Base-by-base conservation (phyloP, 1,140 invertebrate genomes). In the Macrocentrus cingulum region DNA sequence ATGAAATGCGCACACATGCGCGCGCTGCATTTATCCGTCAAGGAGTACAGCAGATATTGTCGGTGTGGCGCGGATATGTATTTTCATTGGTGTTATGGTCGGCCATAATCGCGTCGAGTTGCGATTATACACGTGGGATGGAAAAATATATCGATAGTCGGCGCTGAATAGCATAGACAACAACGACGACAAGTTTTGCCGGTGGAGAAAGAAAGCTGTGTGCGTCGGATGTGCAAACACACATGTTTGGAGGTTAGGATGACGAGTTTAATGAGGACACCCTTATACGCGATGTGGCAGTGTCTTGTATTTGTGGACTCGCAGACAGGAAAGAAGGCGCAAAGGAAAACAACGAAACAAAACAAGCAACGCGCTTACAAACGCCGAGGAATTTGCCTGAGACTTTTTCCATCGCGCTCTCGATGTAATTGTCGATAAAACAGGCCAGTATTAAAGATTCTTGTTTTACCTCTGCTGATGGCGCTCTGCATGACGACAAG, bases 121-220 rank as follows among this genome's bases (percentile, higher is more conserved):
- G 66, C 56, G 67, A 69, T 66, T 65, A 39, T 39, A 67, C 62
- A 73, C 65, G 74, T 74, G 64, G 74, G 71, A 67, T 42, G 61
- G 55, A 45, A 34, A n/a, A 56, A 59, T 62, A 64, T 53, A 39
- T 39, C 15, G 37, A 39, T 39, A 39, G 37, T 39, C 37, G 0
- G 37, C n/a, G n/a, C n/a, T n/a, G 15, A 39, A 15, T n/a, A 39
- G 16, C 15, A 39, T 15, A 39, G 9, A n/a, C 15, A 5, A 39
- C 5, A 15, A 39, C 37, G 16, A 39, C n/a, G 37, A 39, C 37
- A n/a, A 1, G 37, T n/a, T 39, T 39, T n/a, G n/a, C n/a, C n/a
- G 15, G 5, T 6, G 15, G 16, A 1, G 11, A 39, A 1, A 39
- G 37, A 39, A 39, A 15, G 25, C 25, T 29, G 25, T 29, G 15